Base-by-base conservation (phyloP, 2,888 invertebrate species). In the Lissonota sp. region DNA sequence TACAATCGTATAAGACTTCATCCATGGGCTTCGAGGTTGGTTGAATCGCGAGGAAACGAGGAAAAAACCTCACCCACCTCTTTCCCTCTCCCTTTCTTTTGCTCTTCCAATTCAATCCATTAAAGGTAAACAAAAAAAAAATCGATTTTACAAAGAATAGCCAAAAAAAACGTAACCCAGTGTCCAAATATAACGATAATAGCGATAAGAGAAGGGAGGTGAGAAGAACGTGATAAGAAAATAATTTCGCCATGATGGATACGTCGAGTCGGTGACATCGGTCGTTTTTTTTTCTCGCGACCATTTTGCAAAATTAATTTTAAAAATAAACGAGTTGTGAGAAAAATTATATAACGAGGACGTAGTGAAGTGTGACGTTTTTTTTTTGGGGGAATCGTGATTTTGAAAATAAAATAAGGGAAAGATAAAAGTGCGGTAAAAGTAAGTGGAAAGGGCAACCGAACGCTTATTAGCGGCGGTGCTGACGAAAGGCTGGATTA, bases 401-500 rank as follows among this genome's bases (percentile, higher is more conserved):
- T 57, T 14, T 8, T 12, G 42, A 55, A 8, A 67, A 8, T 40
- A 40, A 71, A 70, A 66, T 12, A 60, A 53, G 7, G 16, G 49
- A 10, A 58, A 58, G 26, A 74, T 55, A 4, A 60, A 26, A 44
- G 16, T 53, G 16, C 5, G 14, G 14, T 26, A 40, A 69, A 60
- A 63, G n/a, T 58, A 16, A 67, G 14, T 26, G 2, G 69, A 16
- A 12, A 71, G 26, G 55, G 70, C 64, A 80, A 63, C 75, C 69
- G 55, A 62, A 79, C 77, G 84, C 80, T 78, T 72, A 26, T 26
- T 2, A 55, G 79, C 74, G 60, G 80, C 80, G 67, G 80, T 70
- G 77, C 87, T 74, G 85, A 69, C 87, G 89, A 88, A 89, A 92
- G 91, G 88, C 92, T 92, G 92, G 92, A 92, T 91, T 91, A 92